A percentile compares a stretch with the other conserved stretches of the same genome.
Evolutionary conservation across 2,888 invertebrate species (phyloP).

Genomic region (Graphium colonna): DNA sequence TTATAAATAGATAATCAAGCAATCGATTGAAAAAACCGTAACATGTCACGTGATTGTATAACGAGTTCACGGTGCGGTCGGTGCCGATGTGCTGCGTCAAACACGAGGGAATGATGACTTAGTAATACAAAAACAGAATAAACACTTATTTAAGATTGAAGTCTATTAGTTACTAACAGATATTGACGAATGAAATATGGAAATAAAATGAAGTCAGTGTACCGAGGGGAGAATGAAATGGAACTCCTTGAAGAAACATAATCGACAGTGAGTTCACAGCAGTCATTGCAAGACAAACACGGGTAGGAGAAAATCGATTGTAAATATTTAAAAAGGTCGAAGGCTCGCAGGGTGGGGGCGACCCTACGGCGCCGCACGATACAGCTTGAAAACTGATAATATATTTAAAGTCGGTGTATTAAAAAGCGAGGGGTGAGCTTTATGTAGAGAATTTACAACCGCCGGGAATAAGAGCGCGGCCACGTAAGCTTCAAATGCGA

Average conservation of each 20-base stretch:
- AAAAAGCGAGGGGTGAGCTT: slow-evolving; percentile 54
- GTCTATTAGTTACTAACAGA: too few species aligned
- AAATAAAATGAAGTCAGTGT: too few species aligned
- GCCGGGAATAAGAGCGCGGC: slow-evolving; percentile 49
- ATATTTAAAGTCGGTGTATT: slow-evolving; percentile 67
- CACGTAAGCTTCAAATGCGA: slow-evolving; percentile 44
- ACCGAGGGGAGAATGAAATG: neutral
- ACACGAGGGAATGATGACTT: too few species aligned
- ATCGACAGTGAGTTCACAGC: slow-evolving; percentile 29
- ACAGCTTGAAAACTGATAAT: slow-evolving; percentile 71
- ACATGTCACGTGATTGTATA: neutral
- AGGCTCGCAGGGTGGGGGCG: slow-evolving; percentile 50
- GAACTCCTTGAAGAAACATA: slow-evolving; percentile 15
- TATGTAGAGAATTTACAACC: slow-evolving; percentile 61
- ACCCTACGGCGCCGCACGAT: slow-evolving; percentile 68
- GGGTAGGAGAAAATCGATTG: slow-evolving; percentile 46
- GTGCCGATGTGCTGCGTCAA: neutral
- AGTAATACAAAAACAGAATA: too few species aligned
- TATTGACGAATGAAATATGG: too few species aligned
- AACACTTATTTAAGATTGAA: too few species aligned
- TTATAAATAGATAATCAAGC: too few species aligned
- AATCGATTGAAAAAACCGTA: neutral
- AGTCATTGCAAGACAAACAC: slow-evolving; percentile 22
- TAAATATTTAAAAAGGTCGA: slow-evolving; percentile 50
- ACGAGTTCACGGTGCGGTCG: slow-evolving; percentile 2